phyloP scores from a whole-genome alignment of 2,113 vertebrate genomes.

The Semnopithecus entellus region DNA sequence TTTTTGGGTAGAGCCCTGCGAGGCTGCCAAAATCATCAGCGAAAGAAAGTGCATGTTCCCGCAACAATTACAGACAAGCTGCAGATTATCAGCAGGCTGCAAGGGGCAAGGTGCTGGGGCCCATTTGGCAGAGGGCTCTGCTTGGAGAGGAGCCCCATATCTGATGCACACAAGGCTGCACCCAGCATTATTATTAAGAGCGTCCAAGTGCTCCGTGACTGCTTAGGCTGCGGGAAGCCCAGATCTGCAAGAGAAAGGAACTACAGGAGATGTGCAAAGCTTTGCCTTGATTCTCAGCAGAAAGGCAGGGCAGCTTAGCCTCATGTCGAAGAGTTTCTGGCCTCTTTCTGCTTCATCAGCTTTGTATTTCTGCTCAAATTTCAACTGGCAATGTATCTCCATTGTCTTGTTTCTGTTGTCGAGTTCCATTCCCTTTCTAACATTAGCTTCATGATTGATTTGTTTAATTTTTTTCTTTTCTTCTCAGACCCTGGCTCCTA shows the following conservation, averaged over 20 bases:
- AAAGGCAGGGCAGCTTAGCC: not conserved
- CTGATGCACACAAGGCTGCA: constrained; percentile 46
- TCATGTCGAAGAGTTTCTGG: not conserved
- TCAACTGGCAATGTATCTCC: not conserved
- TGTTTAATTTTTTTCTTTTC: constrained; percentile 48
- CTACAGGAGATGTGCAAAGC: not conserved
- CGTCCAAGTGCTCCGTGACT: not conserved
- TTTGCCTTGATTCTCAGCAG: not conserved
- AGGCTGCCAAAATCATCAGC: constrained; percentile 71
- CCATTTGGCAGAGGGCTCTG: not conserved
- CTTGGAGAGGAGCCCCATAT: constrained; percentile 19
- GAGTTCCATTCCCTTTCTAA: constrained; percentile 19
- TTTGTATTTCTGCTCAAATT: constrained; percentile 9
- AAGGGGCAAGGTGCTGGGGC: not conserved
- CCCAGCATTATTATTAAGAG: not conserved
- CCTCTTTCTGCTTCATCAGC: constrained; percentile 9
- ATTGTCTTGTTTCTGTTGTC: not conserved
- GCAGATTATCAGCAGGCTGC: constrained; percentile 58
- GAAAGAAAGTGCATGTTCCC: constrained; percentile 57
- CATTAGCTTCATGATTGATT: constrained; percentile 47
- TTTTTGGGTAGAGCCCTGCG: constrained; percentile 61
- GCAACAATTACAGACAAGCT: constrained; percentile 65
- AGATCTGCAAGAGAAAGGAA: constrained; percentile 30
- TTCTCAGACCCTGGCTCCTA: not conserved
- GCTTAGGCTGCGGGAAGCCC: not conserved